Percentiles rank a stretch among this genome's conserved stretches.
phyloP scores from a whole-genome alignment of 1,140 invertebrate genomes.

The Hylyphantes graminicola region DNA sequence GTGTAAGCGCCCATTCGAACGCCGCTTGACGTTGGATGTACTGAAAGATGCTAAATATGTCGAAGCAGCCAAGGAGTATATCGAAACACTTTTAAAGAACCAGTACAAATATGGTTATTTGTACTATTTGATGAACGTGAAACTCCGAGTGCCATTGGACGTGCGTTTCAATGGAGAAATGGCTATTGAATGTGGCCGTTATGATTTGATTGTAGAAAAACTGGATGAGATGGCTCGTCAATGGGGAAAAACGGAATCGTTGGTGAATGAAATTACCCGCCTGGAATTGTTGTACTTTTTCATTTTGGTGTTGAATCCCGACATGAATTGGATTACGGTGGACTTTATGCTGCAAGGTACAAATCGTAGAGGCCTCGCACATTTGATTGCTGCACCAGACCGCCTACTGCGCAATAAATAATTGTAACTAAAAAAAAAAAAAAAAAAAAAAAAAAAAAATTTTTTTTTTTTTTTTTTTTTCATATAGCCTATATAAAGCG shows the following conservation, averaged over 20 bases:
- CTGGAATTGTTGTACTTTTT: conserved; percentile 30
- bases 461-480: conserved; percentile 9
- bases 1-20: background rate
- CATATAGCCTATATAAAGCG: background rate
- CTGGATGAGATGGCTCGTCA: background rate
- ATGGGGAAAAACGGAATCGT: background rate
- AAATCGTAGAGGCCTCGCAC: background rate
- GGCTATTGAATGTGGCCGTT: background rate
- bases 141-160: background rate
- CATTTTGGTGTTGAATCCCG: background rate
- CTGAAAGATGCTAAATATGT: background rate
- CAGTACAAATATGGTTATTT: conserved; percentile 22
- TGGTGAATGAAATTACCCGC: conserved; percentile 2
- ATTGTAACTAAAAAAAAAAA: too few relatives aligned
- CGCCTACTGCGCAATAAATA: background rate
- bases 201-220: background rate
- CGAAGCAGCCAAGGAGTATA: background rate
- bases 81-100: background rate
- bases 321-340: conserved; percentile 17
- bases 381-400: conserved; percentile 10
- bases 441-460: background rate
- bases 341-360: background rate
- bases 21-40: background rate
- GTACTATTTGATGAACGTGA: conserved; percentile 9
- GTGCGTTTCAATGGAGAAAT: conserved; percentile 26